Base-by-base conservation (phyloP, 2,888 invertebrate species). In the Pocota personata region DNA sequence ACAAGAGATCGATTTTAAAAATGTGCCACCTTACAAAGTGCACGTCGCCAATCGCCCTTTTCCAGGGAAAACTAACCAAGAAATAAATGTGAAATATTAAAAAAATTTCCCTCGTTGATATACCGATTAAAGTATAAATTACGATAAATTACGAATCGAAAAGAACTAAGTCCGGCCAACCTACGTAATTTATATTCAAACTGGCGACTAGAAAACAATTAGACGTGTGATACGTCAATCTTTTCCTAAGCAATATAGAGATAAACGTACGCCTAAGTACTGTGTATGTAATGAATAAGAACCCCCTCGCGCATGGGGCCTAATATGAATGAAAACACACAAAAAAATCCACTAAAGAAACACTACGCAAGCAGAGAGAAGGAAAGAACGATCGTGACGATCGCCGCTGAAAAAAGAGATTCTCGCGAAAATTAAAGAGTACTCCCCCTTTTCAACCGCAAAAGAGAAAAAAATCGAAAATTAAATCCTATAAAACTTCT, bases 401-500 rank as follows among this genome's bases (percentile, higher is more conserved):
- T 4, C 57, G 7, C 8, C 32, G 71, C 80, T 82, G 82, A 82
- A 57, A 19, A 80, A 84, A 76, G 76, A 86, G 82, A 75, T 14
- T 21, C 12, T 14, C 48, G 8, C 16, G 43, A 64, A 19, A 52
- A n/a, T 8, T 30, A 0, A 43, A 48, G 43, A 77, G 58, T 60
- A 48, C 19, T 2, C 10, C 37, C 21, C 1, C 3, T 40, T 27
- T 12, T 7, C 1, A 1, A 52, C 10, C 19, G 32, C 19, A 82
- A 64, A 62, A 64, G 57, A 86, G 86, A 82, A 82, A 82, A 72
- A 80, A 82, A 46, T 71, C 37, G 14, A 86, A 77, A 86, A 82
- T 86, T 77, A 82, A 86, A 86, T 82, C 82, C 72, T 86, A 86
- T 86, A 86, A 86, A 86, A 86, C 57, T 86, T 86, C 24, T 50